A percentile compares a stretch with the other conserved stretches of the same genome.
phyloP scores from a whole-genome alignment of 2,888 invertebrate genomes.

The Cataglyphis livida region DNA sequence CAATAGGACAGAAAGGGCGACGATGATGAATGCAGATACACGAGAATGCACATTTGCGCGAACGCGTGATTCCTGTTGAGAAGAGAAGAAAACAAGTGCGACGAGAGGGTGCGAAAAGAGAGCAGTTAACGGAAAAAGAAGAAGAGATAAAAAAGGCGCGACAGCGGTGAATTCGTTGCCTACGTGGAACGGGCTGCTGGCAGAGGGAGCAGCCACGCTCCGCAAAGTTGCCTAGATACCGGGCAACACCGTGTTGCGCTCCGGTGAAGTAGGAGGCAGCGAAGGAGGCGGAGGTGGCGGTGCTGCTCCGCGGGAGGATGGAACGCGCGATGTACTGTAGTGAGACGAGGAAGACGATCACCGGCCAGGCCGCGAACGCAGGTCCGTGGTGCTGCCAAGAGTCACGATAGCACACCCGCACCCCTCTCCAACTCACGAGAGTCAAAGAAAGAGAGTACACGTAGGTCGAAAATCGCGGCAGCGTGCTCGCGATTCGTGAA shows the following conservation, averaged over 20 bases:
- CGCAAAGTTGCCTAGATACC: slow-evolving; percentile 74
- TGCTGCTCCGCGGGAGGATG: slow-evolving; percentile 67
- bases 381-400: slow-evolving; percentile 63
- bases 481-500: slow-evolving; percentile 38
- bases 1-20: slow-evolving; percentile 44
- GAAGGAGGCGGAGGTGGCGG: slow-evolving; percentile 67
- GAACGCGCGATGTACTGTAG: slow-evolving; percentile 66
- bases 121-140: slow-evolving; percentile 16
- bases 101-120: neutral
- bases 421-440: slow-evolving; percentile 24
- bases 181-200: slow-evolving; percentile 41
- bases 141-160: slow-evolving; percentile 21
- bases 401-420: slow-evolving; percentile 65
- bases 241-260: slow-evolving; percentile 76
- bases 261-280: slow-evolving; percentile 71
- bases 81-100: slow-evolving; percentile 11
- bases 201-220: slow-evolving; percentile 72
- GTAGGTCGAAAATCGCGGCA: slow-evolving; percentile 35
- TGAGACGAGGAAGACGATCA: slow-evolving; percentile 70
- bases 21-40: slow-evolving; percentile 5
- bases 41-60: slow-evolving; percentile 51
- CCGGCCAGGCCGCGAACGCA: slow-evolving; percentile 60
- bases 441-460: neutral
- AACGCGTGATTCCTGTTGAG: slow-evolving; percentile 21
- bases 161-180: slow-evolving; percentile 52